Evolutionary conservation across 2,797 vertebrate species (phyloP), one percentile per base, ranked within the genome.

Genomic region (Mus minutoides): DNA sequence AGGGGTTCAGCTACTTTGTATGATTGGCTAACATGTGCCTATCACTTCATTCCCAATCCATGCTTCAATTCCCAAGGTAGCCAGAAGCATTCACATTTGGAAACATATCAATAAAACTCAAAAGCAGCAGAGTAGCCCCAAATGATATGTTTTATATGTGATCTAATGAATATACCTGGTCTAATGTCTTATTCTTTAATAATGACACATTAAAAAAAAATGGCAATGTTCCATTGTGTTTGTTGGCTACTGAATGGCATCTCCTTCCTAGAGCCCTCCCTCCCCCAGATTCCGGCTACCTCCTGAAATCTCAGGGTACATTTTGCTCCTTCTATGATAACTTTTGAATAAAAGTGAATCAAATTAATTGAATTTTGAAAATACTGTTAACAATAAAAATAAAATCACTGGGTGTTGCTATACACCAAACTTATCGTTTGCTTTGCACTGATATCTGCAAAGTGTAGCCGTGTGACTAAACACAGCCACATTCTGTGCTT

Each of bases 301-400:
- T 73, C n/a, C 64, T 67, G 7, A 46, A 60, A 60, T 60, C 11
- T 87, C 13, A 3, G 17, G 56, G 43, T 0, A n/a, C 24, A 43
- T 89, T n/a, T 49, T 49, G 49, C 31, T 62, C 29, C 31, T 22
- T 73, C 29, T 31, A 43, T 24, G 54, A 5, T 60, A 21, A 54
- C 77, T 87, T 79, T 56, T 49, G 77, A 94, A 93, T 60, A 84
- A 52, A 71, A 89, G 6, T 46, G 24, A 90, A 88, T 91, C 22
- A 69, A 54, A 49, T 40, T 54, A 52, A 80, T 54, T 49, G 56
- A 56, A 69, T 49, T 95, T 92, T 71, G 11, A 69, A 93, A 73
- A n/a, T 75, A 31, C 8, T 9, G 7, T 58, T 26, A 77, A 54
- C n/a, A 58, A 19, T 75, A 71, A 31, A 64, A 64, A 71, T n/a